Evolutionary conservation across 2,888 invertebrate species (phyloP), one percentile per base, ranked within the genome.

Genomic region (Notodonta dromedarius): DNA sequence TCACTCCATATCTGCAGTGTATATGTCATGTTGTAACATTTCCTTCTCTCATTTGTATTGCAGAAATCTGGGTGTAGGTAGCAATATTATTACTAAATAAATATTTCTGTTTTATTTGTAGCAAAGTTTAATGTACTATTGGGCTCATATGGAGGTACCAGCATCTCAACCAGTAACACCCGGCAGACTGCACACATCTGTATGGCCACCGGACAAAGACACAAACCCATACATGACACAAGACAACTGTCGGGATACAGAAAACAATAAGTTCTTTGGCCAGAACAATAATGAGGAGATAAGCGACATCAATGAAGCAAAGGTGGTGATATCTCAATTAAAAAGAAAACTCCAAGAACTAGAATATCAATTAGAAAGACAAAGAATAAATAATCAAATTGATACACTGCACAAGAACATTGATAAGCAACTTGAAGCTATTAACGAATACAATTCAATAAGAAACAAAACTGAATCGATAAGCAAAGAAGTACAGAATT

Each of bases 51-150:
- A 42, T 42, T 42, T 11, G 4, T 11, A 11, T 1, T 46, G 46
- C 13, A 35, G 35, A 35, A 11, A n/a, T 46, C 5, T 13, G 1
- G 46, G 46, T 46, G 46, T n/a, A n/a, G 2, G 11, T 11, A 42
- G 9, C 42, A 11, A 11, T 11, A 9, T 11, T 42, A 42, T 42
- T 42, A 42, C 9, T 11, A 11, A 42, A 42, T 40, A 42, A 46
- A n/a, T 53, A 11, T 58, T 44, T 53, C 58, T 13, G 56, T 62
- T 12, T 73, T 39, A 40, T 73, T 90, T 95, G 44, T 90, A 98
- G 98, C 96, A 97, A 63, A 97, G 97, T 88, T 95, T 97, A 82
- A 97, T 98, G 96, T 98, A 98, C 90, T 97, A 96, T 85, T 98
- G 98, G 98, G 95, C 97, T 35, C 97, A 97, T 84, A 96, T 96